Percentiles rank a stretch among this genome's conserved stretches.
phyloP scores from a whole-genome alignment of 2,888 invertebrate species.

The Dryococelus australis region DNA sequence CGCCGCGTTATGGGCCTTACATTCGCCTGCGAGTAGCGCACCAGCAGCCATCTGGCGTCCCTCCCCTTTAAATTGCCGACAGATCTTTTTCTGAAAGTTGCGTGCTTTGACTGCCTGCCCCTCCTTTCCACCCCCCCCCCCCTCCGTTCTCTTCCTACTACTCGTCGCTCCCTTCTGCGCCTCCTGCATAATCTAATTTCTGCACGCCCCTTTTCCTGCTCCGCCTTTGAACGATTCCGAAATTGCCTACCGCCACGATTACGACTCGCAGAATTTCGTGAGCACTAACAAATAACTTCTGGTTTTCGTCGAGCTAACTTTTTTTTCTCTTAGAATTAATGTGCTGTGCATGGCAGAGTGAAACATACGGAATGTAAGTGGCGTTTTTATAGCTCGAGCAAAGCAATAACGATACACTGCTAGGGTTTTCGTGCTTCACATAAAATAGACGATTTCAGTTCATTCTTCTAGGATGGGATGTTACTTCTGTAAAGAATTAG shows the following conservation, averaged over 20 bases:
- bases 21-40: not conserved
- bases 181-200: not conserved
- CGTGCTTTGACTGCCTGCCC: conserved; percentile 11
- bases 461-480: too few species aligned
- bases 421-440: too few species aligned
- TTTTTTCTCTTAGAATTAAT: too few species aligned
- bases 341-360: too few species aligned
- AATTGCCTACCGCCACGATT: conserved; percentile 9
- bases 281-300: conserved; percentile 6
- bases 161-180: not conserved
- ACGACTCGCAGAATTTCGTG: not conserved
- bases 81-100: conserved; percentile 16
- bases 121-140: not conserved
- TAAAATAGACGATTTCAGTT: too few species aligned
- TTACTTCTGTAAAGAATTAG: too few species aligned
- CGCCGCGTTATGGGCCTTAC: not conserved
- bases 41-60: not conserved
- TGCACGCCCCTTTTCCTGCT: not conserved
- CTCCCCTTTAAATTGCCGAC: not conserved
- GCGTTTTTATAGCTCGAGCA: too few species aligned
- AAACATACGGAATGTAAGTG: too few species aligned
- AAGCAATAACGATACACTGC: too few species aligned
- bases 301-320: not conserved
- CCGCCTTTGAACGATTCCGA: conserved; percentile 16
- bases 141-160: too few species aligned